Percentiles rank a stretch among this genome's conserved stretches.
Conservation (phyloP, 1,140 invertebrate species). For the Pogonomyrmex californicus region DNA sequence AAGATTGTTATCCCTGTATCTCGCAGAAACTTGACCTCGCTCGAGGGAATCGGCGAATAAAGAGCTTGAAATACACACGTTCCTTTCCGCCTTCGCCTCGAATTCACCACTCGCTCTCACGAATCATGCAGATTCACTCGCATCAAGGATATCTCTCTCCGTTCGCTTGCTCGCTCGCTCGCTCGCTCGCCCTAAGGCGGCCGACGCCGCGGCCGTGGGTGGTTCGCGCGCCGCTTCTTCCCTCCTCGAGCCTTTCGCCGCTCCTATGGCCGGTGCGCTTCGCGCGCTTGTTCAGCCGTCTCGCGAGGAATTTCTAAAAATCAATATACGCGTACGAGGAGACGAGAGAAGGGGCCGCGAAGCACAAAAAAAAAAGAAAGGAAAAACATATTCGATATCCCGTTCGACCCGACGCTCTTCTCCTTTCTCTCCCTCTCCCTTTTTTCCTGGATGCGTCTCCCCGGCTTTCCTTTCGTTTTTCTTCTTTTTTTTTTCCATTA, state of each 20-base stretch:
- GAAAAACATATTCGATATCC: slow-evolving; percentile 75
- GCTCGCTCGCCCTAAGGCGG: slow-evolving; percentile 34
- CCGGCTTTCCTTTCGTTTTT: slow-evolving; percentile 51
- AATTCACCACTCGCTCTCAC: neutral
- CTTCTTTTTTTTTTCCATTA: slow-evolving; percentile 24
- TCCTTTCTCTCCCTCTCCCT: slow-evolving; percentile 7
- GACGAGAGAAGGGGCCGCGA: slow-evolving; percentile 66
- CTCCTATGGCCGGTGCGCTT: slow-evolving; percentile 62
- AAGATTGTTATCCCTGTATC: neutral
- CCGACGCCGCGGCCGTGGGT: slow-evolving; percentile 33
- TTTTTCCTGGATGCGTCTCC: slow-evolving; percentile 1
- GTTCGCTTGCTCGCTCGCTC: neutral
- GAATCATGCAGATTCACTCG: slow-evolving; percentile 36
- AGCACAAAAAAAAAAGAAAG: slow-evolving; percentile 50
- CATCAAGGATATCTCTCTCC: slow-evolving; percentile 34
- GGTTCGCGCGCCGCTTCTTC: slow-evolving; percentile 69
- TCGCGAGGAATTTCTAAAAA: slow-evolving; percentile 84
- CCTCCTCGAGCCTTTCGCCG: slow-evolving; percentile 53
- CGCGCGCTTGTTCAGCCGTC: slow-evolving; percentile 68
- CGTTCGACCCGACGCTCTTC: slow-evolving; percentile 62
- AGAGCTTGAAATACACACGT: neutral
- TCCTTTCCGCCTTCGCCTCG: neutral
- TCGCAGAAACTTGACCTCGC: neutral
- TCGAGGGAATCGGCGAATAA: slow-evolving; percentile 12
- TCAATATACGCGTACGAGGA: slow-evolving; percentile 81